phyloP scores from a whole-genome alignment of 2,888 invertebrate genomes.

The Argyra leucocephala region DNA sequence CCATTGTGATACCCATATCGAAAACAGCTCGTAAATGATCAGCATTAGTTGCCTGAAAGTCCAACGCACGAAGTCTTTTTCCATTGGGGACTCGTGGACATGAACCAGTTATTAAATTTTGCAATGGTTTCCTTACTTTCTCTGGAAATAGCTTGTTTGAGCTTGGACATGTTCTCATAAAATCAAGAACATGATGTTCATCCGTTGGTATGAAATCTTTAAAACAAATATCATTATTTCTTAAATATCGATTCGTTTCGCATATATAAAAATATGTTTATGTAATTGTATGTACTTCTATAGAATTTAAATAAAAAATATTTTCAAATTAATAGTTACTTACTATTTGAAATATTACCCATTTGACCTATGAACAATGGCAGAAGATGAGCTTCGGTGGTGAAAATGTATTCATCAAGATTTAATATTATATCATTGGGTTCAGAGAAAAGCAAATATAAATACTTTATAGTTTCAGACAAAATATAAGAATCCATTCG shows the following conservation, averaged over 20 bases:
- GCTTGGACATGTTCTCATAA: conserved; percentile 68
- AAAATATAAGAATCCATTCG: conserved; percentile 97
- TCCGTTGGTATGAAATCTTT: conserved; percentile 46
- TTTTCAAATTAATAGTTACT: too few species aligned
- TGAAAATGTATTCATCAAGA: conserved; percentile 78
- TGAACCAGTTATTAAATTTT: conserved; percentile 74
- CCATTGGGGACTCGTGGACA: conserved; percentile 56
- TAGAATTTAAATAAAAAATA: too few species aligned
- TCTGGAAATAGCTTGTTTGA: conserved; percentile 74
- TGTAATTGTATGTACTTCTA: too few species aligned
- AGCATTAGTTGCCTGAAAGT: conserved; percentile 72
- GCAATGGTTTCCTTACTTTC: conserved; percentile 70
- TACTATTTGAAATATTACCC: conserved; percentile 47
- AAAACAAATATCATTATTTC: conserved; percentile 19
- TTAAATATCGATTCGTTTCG: conserved; percentile 12
- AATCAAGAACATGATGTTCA: conserved; percentile 48
- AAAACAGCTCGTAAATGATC: conserved; percentile 78
- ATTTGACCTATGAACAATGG: conserved; percentile 71
- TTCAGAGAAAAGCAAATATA: conserved; percentile 87
- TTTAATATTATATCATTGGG: conserved; percentile 72
- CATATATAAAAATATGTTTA: neutral
- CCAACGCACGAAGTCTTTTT: conserved; percentile 58
- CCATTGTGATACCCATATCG: conserved; percentile 90
- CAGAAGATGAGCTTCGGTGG: conserved; percentile 91
- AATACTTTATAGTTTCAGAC: conserved; percentile 95